Base-by-base conservation (phyloP, 2,888 invertebrate species). In the Chloroclystis v-ata region DNA sequence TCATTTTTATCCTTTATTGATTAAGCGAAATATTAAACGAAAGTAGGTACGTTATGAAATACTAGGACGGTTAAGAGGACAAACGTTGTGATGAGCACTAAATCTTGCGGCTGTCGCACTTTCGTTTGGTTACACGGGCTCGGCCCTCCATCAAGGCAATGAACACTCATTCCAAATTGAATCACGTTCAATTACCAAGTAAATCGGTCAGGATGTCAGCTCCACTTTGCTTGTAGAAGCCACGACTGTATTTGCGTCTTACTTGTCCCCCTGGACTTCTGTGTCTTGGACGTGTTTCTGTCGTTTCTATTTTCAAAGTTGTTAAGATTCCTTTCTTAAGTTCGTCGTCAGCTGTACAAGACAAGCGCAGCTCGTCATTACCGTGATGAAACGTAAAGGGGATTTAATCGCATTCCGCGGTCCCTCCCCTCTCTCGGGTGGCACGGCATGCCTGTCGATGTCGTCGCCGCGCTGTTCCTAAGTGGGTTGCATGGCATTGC, bases 381-480 rank as follows among this genome's bases (percentile, higher is more conserved):
- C 30, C 38, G 64, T 77, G 72, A 69, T 75, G 76, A 76, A 81
- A 79, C 72, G 64, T 66, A 67, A 64, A 67, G 65, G 65, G 71
- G 72, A 72, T 73, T 69, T 75, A 78, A 80, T 79, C 69, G 71
- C 75, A 81, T 81, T 81, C 79, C 72, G 77, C 78, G 75, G 74
- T 75, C 59, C 67, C 67, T 61, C 66, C 61, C 72, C 72, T 67
- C 76, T 66, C 65, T 57, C 53, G 45, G 47, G 52, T 59, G 53
- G 54, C 63, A 64, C 70, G 72, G 69, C 73, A 70, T 65, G 67
- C 63, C 64, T 60, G 61, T 61, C 26, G 8, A 9, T 13, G 64
- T 52, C 58, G 59, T 49, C 55, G 53, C 49, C 57, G 61, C 59
- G 56, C 11, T 28, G 37, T 57, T 67, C 60, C 60, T 58, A 67